Evolutionary conservation across 2,113 vertebrate species (phyloP), one percentile per base, ranked within the genome.

Genomic region (Epinephelus lanceolatus): DNA sequence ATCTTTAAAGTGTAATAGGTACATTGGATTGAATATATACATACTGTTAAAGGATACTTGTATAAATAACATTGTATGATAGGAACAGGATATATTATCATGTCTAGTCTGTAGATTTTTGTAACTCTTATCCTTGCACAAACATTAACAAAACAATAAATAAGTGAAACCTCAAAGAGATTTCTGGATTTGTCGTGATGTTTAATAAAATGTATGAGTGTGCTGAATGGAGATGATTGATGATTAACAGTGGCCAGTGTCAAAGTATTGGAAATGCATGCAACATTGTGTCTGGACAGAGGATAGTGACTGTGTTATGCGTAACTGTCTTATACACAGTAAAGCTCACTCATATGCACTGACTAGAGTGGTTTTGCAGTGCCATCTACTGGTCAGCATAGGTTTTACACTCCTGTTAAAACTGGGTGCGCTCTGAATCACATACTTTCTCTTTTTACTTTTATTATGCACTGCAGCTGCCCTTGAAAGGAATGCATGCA

Each of bases 61-160:
- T 91, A 92, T 87, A 92, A 93, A 94, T 94, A 94, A 92, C 91
- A 81, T 79, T 93, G 92, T 92, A 94, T 92, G 74, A 94, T 94
- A 93, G 92, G 71, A 90, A 91, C 86, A 89, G 91, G 89, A 93
- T 91, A 93, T 94, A 93, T 89, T 93, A 93, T 93, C 87, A 91
- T 94, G 81, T 91, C 77, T 93, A 92, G 89, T 91, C 68, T 85
- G 89, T 91, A 91, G 92, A 91, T 88, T 93, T 94, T 95, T 94
- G 89, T 93, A 92, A 93, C 91, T 92, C 87, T 87, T 92, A 93
- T 91, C 92, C 89, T 93, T 91, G 93, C 92, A 94, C 94, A 95
- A 84, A 88, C 61, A 91, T 89, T 92, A 90, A 90, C 91, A 81
- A 84, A 91, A 89, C 81, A 95, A 91, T 94, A 93, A 91, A 92